Conservation (phyloP, 1,140 invertebrate species). For the Caenorhabditis remanei region DNA sequence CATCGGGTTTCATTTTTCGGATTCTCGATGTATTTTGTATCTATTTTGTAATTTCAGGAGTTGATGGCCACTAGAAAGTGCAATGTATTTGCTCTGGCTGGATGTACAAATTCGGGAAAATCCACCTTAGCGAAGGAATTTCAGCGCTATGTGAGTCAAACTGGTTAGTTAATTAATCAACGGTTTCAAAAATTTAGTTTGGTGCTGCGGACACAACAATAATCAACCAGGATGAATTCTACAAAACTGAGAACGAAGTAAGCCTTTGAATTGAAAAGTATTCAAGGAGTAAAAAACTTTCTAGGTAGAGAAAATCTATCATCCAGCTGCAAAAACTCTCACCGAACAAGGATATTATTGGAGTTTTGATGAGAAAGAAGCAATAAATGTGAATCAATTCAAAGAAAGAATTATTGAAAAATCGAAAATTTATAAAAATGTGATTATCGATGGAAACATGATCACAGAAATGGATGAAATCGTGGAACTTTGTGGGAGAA, state of each 20-base stretch:
- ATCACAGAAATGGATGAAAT: constrained; percentile 65
- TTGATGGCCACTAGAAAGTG: not conserved
- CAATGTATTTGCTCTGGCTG: constrained; percentile 58
- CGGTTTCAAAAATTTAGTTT: not conserved
- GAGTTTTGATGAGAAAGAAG: constrained; percentile 55
- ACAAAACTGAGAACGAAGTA: constrained; percentile 35
- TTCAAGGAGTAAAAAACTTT: not conserved
- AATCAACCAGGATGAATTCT: constrained; percentile 68
- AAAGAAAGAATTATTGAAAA: constrained; percentile 41
- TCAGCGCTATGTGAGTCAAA: constrained; percentile 52
- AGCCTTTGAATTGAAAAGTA: not conserved
- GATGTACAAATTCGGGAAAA: constrained; percentile 67
- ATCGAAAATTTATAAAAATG: constrained; percentile 46
- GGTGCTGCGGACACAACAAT: constrained; percentile 32
- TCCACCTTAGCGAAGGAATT: constrained; percentile 61
- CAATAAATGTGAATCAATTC: constrained; percentile 43
- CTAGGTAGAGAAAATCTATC: not conserved
- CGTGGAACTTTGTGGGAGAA: constrained; percentile 43
- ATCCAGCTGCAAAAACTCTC: not conserved
- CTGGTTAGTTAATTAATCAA: too few relatives aligned
- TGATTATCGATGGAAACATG: constrained; percentile 69
- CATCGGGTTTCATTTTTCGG: not conserved
- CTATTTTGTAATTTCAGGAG: not conserved
- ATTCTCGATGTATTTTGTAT: too few relatives aligned
- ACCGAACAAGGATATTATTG: constrained; percentile 39